These are phyloP conservation scores for Phoebastria nigripes DNA, from an alignment of 2,797 vertebrate genomes.

Conservation along the genomic window DNA sequence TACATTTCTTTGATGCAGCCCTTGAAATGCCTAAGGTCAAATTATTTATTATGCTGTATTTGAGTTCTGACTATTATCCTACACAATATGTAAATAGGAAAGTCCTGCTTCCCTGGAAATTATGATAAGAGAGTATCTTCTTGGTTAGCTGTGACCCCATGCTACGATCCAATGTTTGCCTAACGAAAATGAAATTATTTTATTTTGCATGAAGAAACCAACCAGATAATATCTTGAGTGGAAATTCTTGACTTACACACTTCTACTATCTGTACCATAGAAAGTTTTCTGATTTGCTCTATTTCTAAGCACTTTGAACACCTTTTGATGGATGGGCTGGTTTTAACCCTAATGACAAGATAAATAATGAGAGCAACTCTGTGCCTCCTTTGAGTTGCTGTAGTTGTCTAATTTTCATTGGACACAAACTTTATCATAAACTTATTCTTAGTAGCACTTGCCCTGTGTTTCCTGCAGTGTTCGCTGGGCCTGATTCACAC, in stretches of 20 bases:
- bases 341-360: not conserved
- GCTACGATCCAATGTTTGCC: not conserved
- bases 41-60: not conserved
- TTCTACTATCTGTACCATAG: not conserved
- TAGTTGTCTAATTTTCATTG: not conserved
- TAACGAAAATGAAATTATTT: not conserved
- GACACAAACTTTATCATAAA: not conserved
- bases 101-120: conserved; percentile 8
- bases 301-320: not conserved
- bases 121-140: not conserved
- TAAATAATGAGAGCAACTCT: not conserved
- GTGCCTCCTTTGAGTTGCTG: not conserved
- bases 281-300: not conserved
- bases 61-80: not conserved
- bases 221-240: not conserved
- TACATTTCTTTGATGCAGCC: not conserved
- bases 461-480: not conserved
- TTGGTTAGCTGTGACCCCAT: not conserved
- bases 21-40: not conserved
- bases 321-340: not conserved
- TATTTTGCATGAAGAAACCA: not conserved
- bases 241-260: not conserved
- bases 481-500: not conserved
- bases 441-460: not conserved
- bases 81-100: conserved; percentile 20